Percentiles rank a stretch among this genome's conserved stretches.
These are phyloP conservation scores for Himalopsyche phryganea DNA, from an alignment of 1,140 invertebrate genomes.

Conservation along the genomic window DNA sequence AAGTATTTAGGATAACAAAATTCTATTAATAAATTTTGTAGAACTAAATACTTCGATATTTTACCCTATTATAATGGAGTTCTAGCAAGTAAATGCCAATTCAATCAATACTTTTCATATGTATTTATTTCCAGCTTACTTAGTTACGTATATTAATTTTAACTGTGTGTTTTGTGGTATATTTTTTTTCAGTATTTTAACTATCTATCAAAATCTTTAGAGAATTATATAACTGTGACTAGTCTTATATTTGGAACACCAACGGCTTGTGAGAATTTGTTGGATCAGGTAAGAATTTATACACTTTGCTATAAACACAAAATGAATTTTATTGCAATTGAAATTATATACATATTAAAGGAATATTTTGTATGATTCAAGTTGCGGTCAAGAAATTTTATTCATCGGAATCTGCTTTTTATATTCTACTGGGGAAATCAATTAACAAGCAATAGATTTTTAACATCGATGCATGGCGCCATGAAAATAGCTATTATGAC, in stretches of 20 bases:
- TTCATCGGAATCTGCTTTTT: slow-evolving; percentile 50
- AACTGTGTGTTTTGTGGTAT: too few relatives aligned
- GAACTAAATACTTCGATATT: too few relatives aligned
- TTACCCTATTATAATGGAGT: too few relatives aligned
- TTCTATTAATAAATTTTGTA: too few relatives aligned
- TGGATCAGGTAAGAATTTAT: slow-evolving; percentile 32
- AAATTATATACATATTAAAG: slow-evolving; percentile 10
- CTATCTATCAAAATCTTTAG: slow-evolving; percentile 23
- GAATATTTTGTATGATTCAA: background rate
- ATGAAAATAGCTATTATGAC: slow-evolving; percentile 55
- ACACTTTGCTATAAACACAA: background rate
- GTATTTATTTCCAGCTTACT: background rate
- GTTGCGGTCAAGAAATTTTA: slow-evolving; percentile 39
- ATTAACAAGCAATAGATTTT: slow-evolving; percentile 40
- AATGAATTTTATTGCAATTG: slow-evolving; percentile 3
- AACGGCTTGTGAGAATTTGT: slow-evolving; percentile 28
- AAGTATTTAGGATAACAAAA: too few relatives aligned
- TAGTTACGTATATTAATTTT: too few relatives aligned
- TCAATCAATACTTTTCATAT: too few relatives aligned
- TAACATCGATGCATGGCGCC: slow-evolving; percentile 44
- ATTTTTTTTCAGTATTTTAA: slow-evolving; percentile 31
- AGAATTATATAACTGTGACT: slow-evolving; percentile 17
- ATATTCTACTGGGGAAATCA: slow-evolving; percentile 50
- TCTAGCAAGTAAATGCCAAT: too few relatives aligned
- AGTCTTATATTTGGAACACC: slow-evolving; percentile 32